Evolutionary conservation across 2,797 vertebrate genomes (phyloP).

Genomic region (Falco berigora): DNA sequence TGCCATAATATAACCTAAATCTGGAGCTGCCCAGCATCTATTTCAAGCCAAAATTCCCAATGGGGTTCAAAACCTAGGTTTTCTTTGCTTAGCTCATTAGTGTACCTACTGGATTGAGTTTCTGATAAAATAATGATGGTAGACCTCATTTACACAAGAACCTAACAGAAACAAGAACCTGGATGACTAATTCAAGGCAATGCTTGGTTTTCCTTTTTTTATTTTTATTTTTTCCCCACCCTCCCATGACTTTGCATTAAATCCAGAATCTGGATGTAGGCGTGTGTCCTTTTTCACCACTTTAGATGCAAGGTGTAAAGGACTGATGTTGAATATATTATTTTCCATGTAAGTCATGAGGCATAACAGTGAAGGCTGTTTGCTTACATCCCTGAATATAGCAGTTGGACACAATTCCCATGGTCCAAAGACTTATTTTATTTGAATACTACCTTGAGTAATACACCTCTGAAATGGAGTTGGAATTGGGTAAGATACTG

Average conservation of each 20-base stretch:
- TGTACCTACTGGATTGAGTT: background rate
- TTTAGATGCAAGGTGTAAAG: background rate
- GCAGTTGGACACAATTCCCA: background rate
- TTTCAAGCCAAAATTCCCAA: background rate
- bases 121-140: background rate
- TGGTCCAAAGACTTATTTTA: background rate
- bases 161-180: background rate
- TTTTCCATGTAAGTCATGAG: fast-evolving
- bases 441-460: background rate
- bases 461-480: background rate
- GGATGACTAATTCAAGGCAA: background rate
- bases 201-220: background rate
- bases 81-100: fast-evolving
- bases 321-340: background rate
- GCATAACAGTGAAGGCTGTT: background rate
- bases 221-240: too few species aligned
- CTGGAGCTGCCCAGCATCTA: background rate
- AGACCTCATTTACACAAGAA: background rate
- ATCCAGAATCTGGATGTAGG: background rate
- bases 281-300: background rate
- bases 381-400: background rate
- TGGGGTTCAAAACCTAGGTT: background rate
- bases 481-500: background rate
- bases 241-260: background rate
- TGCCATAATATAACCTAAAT: background rate